phyloP scores from a whole-genome alignment of 1,140 invertebrate species.

The Temnothorax longispinosus region DNA sequence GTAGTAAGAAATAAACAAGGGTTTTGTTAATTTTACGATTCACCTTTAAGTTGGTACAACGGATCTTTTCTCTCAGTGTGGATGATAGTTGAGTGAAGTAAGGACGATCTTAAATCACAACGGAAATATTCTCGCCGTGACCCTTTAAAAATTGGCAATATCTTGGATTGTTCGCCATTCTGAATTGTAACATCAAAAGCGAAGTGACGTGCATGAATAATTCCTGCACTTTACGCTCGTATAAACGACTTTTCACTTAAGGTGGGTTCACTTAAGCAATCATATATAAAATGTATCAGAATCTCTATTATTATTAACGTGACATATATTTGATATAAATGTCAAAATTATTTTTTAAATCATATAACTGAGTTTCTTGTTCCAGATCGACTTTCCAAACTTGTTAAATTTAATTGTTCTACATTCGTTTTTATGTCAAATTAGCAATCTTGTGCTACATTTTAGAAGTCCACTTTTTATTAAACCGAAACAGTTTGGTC shows the following conservation, averaged over 20 bases:
- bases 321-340: background rate
- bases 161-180: background rate
- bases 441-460: background rate
- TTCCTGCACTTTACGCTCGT: conserved; percentile 8
- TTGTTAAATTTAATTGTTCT: background rate
- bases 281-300: background rate
- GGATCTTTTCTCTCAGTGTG: too few species aligned
- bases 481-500: background rate
- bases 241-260: conserved; percentile 26
- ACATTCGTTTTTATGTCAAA: background rate
- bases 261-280: background rate
- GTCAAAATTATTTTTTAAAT: background rate
- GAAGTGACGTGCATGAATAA: conserved; percentile 20
- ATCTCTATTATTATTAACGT: background rate
- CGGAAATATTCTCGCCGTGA: background rate
- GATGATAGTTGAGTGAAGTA: background rate
- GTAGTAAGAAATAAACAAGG: too few species aligned
- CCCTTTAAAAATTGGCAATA: background rate
- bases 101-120: conserved; percentile 39
- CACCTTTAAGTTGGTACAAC: too few species aligned
- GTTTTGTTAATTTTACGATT: too few species aligned
- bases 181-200: background rate
- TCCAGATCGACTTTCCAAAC: background rate
- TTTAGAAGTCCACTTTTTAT: background rate
- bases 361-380: background rate